Evolutionary conservation across 92 coral and sea anemone genomes (phyloP).

Genomic region (Desmophyllum pertusum): DNA sequence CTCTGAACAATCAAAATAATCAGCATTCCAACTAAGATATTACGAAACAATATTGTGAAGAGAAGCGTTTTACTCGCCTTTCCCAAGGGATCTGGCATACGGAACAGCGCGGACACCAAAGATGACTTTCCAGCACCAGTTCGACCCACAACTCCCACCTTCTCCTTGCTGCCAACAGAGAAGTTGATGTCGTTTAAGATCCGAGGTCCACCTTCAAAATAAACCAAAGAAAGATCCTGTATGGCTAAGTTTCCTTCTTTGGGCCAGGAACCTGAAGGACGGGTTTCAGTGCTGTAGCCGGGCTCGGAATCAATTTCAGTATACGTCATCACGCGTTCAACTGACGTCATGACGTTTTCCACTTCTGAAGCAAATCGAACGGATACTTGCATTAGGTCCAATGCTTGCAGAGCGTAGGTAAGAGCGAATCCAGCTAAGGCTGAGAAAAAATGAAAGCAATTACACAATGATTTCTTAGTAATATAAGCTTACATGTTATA

Average conservation of each 20-base stretch:
- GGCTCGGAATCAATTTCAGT: constrained; percentile 9
- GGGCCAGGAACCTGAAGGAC: constrained; percentile 23
- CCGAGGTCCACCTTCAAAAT: constrained; percentile 26
- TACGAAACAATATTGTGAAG: too few relatives aligned
- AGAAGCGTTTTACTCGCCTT: constrained; percentile 1
- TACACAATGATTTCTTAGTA: too few relatives aligned
- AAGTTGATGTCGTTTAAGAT: constrained; percentile 3
- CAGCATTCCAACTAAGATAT: too few relatives aligned
- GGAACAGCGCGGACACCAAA: constrained; percentile 23
- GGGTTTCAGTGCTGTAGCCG: constrained; percentile 19
- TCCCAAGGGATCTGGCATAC: constrained; percentile 35
- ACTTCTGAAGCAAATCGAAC: constrained; percentile 10
- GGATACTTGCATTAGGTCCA: not conserved
- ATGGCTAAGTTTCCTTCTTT: not conserved
- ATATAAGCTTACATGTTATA: too few relatives aligned
- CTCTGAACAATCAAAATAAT: too few relatives aligned
- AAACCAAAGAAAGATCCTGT: constrained; percentile 1
- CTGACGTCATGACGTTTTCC: constrained; percentile 33
- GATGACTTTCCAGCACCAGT: constrained; percentile 38
- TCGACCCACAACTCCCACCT: constrained; percentile 30
- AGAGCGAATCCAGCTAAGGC: constrained; percentile 17
- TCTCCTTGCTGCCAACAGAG: not conserved
- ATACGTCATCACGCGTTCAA: constrained; percentile 24
- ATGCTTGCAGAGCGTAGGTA: constrained; percentile 12
- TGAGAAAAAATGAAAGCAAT: not conserved